Evolutionary conservation across 2,888 invertebrate genomes (phyloP).

Genomic region (Azorinus chamasolen): DNA sequence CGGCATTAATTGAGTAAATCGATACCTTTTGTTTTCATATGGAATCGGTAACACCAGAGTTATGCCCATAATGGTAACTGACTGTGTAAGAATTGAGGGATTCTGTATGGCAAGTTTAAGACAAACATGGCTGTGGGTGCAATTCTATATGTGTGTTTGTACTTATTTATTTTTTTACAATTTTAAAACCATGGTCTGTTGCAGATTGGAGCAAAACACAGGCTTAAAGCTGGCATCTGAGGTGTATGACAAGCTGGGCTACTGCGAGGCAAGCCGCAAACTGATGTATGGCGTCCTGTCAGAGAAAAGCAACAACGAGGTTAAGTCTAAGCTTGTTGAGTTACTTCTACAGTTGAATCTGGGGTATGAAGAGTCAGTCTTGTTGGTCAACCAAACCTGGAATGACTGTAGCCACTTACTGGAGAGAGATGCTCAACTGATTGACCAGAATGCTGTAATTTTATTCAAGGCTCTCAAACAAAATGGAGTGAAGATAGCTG

Average conservation of each 20-base stretch:
- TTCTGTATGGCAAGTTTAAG: no score
- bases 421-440: constrained; percentile 56
- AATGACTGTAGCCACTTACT: constrained; percentile 62
- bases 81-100: no score
- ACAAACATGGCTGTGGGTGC: no score
- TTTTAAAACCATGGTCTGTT: constrained; percentile 28
- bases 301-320: constrained; percentile 84
- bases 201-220: constrained; percentile 85
- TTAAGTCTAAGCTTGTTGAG: constrained; percentile 82
- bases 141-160: no score
- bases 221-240: constrained; percentile 81
- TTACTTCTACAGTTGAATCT: constrained; percentile 83
- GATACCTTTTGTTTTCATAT: no score
- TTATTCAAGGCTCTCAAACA: constrained; percentile 84
- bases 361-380: constrained; percentile 76
- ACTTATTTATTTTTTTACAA: no score
- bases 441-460: constrained; percentile 67
- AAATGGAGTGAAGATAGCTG: constrained; percentile 86
- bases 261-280: constrained; percentile 77
- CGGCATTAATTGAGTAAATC: no score
- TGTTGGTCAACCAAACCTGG: constrained; percentile 76
- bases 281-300: constrained; percentile 83
- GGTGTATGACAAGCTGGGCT: constrained; percentile 85
- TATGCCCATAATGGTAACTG: no score
- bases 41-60: no score